These are phyloP conservation scores for Sebastes dallii DNA, from an alignment of 2,797 vertebrate species.

Conservation along the genomic window DNA sequence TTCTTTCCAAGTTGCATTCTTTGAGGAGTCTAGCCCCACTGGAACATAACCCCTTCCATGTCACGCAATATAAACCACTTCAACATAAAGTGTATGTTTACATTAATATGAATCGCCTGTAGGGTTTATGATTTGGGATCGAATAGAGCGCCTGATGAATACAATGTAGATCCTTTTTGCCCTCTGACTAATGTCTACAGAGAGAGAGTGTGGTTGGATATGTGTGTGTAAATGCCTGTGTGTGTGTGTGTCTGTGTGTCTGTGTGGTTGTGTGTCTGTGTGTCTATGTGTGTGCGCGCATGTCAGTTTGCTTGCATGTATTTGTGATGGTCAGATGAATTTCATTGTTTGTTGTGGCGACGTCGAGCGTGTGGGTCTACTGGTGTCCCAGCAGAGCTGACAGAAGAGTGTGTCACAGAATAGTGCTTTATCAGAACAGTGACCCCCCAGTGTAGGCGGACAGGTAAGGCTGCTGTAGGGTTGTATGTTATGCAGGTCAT, in stretches of 20 bases:
- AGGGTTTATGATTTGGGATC: constrained; percentile 76
- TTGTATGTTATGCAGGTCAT: constrained; percentile 69
- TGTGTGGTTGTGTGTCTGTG: constrained; percentile 6
- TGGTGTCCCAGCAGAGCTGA: constrained; percentile 54
- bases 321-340: constrained; percentile 62
- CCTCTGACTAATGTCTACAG: constrained; percentile 60
- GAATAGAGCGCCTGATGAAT: constrained; percentile 71
- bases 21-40: constrained; percentile 79
- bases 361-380: constrained; percentile 59
- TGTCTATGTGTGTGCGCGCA: constrained; percentile 1
- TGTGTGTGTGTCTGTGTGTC: background rate
- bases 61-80: constrained; percentile 87
- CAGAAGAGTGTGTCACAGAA: constrained; percentile 44
- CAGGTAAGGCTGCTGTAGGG: constrained; percentile 71
- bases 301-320: constrained; percentile 60
- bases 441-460: constrained; percentile 38
- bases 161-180: constrained; percentile 69
- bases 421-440: constrained; percentile 53
- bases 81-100: constrained; percentile 88
- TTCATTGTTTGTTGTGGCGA: constrained; percentile 56
- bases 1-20: constrained; percentile 79
- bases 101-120: constrained; percentile 82
- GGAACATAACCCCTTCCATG: constrained; percentile 79
- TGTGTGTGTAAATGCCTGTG: background rate
- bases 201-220: constrained; percentile 7